Evolutionary conservation across 2,888 invertebrate genomes (phyloP).

Genomic region (Chamaedrilus cognettii): DNA sequence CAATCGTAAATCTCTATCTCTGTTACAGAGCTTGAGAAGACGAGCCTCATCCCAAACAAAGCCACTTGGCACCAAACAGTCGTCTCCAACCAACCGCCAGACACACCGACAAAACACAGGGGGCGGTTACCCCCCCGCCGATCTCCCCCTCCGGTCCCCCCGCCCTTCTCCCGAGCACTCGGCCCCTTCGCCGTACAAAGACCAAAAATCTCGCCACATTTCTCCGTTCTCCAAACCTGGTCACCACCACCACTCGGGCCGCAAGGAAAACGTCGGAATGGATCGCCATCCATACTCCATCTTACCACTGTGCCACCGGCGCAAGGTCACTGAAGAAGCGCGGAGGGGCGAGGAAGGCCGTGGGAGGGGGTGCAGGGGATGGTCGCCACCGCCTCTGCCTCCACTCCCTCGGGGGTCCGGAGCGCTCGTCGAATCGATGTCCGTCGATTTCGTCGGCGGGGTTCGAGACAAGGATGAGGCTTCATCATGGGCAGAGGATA

Average conservation of each 20-base stretch:
- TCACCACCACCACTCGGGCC: not conserved
- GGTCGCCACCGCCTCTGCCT: slow-evolving; percentile 21
- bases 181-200: too few species aligned
- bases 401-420: slow-evolving; percentile 10
- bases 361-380: not conserved
- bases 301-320: not conserved
- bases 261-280: not conserved
- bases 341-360: not conserved
- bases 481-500: not conserved
- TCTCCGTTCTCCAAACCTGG: too few species aligned
- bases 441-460: slow-evolving; percentile 11
- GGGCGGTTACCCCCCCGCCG: too few species aligned
- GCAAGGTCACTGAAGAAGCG: not conserved
- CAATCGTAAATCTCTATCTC: too few species aligned
- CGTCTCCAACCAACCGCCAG: too few species aligned
- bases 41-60: too few species aligned
- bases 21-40: too few species aligned
- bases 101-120: too few species aligned
- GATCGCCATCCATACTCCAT: not conserved
- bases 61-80: too few species aligned
- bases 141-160: too few species aligned
- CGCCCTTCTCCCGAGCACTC: too few species aligned
- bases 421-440: slow-evolving; percentile 19
- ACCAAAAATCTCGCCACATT: too few species aligned
- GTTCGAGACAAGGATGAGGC: not conserved